Conservation (phyloP, 2,888 invertebrate species). For the Epirrita christyi region DNA sequence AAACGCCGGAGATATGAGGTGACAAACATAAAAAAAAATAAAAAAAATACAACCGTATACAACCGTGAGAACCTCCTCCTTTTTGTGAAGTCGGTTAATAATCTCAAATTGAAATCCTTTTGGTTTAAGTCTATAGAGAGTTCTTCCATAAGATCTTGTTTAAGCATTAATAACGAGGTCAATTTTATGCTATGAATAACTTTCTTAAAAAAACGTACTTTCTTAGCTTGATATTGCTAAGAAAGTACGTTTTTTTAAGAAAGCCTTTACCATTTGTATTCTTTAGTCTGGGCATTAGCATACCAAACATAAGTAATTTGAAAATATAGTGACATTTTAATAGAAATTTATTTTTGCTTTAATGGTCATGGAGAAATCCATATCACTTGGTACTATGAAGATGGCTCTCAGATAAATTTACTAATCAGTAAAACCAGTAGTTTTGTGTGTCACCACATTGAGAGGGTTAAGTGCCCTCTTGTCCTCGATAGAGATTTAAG, state of each 20-base stretch:
- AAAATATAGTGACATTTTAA: not conserved
- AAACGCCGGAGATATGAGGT: too few relatives aligned
- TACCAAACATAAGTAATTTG: not conserved
- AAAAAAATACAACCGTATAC: too few relatives aligned
- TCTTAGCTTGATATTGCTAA: too few relatives aligned
- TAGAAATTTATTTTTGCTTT: not conserved
- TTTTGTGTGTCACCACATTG: conserved; percentile 32
- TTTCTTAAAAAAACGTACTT: not conserved
- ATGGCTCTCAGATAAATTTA: conserved; percentile 5
- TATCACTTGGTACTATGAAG: not conserved
- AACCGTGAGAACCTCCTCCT: too few relatives aligned
- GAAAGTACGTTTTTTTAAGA: too few relatives aligned
- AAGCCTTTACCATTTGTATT: not conserved
- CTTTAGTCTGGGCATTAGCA: not conserved
- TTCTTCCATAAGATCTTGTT: conserved; percentile 46
- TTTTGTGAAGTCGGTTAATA: too few relatives aligned
- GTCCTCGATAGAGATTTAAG: conserved; percentile 70
- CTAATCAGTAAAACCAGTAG: conserved; percentile 23
- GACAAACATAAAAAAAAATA: too few relatives aligned
- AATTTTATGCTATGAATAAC: not conserved
- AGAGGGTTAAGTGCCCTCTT: conserved; percentile 70
- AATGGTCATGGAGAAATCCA: not conserved
- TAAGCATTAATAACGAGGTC: conserved; percentile 59
- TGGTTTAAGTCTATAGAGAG: conserved; percentile 49
- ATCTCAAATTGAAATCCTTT: conserved; percentile 41